phyloP scores from a whole-genome alignment of 2,888 invertebrate species.

The Resseliella maxima region DNA sequence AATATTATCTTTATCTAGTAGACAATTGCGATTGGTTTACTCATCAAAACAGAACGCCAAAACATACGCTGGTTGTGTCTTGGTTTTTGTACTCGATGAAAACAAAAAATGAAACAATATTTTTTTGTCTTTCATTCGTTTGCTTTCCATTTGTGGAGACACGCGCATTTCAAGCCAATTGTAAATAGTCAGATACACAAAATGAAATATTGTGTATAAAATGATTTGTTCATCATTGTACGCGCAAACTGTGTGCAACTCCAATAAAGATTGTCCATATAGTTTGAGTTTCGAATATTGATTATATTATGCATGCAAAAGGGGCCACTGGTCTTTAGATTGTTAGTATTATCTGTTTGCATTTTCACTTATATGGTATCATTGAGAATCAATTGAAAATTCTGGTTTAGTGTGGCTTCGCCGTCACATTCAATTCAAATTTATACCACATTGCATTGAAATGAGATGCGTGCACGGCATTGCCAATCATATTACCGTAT shows the following conservation, averaged over 20 bases:
- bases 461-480: constrained; percentile 19
- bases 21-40: constrained; percentile 48
- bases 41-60: constrained; percentile 51
- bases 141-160: constrained; percentile 23
- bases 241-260: background rate
- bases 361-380: constrained; percentile 23
- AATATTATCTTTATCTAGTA: constrained; percentile 37
- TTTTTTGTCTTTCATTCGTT: background rate
- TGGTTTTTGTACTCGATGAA: no score
- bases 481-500: background rate
- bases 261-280: background rate
- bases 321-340: background rate
- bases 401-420: background rate
- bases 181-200: background rate
- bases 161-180: constrained; percentile 26
- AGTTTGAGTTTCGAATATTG: background rate
- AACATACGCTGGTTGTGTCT: background rate
- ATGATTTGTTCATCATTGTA: background rate
- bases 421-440: background rate
- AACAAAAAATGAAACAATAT: background rate
- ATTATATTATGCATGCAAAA: background rate
- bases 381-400: background rate
- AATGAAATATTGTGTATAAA: background rate
- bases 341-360: background rate
- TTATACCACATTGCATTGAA: background rate